phyloP scores from a whole-genome alignment of 2,888 invertebrate genomes.

The Andricus curvator region DNA sequence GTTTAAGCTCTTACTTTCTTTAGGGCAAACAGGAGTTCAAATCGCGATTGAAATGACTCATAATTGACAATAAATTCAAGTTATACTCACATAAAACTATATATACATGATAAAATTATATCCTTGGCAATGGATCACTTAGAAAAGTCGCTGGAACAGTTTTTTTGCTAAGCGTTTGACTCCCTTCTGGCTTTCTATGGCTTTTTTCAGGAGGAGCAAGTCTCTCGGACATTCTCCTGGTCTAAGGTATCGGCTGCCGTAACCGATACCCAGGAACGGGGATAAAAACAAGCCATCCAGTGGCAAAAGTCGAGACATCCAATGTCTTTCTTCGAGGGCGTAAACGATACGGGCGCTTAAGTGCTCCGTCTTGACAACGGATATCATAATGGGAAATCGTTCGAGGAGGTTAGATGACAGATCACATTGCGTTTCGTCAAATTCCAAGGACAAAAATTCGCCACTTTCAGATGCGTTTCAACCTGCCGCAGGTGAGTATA shows the following conservation, averaged over 20 bases:
- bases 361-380: constrained; percentile 65
- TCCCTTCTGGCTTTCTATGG: constrained; percentile 26
- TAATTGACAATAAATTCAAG: constrained; percentile 7
- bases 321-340: constrained; percentile 66
- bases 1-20: constrained; percentile 32
- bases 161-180: constrained; percentile 21
- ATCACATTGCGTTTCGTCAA: constrained; percentile 15
- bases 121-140: neutral
- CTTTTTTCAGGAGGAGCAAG: constrained; percentile 23
- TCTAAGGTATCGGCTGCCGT: constrained; percentile 49
- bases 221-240: constrained; percentile 27
- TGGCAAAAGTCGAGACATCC: constrained; percentile 48
- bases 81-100: too few species aligned
- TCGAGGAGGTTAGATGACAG: constrained; percentile 22
- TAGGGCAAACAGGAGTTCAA: constrained; percentile 41
- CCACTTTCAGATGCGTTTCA: neutral
- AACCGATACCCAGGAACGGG: constrained; percentile 66
- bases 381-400: constrained; percentile 64
- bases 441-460: constrained; percentile 8
- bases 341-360: constrained; percentile 72
- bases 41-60: constrained; percentile 47
- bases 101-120: neutral
- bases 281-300: constrained; percentile 51
- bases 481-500: constrained; percentile 22
- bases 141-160: neutral